These are phyloP conservation scores for Aphelinus certus DNA, from an alignment of 1,140 invertebrate species.

Conservation along the genomic window DNA sequence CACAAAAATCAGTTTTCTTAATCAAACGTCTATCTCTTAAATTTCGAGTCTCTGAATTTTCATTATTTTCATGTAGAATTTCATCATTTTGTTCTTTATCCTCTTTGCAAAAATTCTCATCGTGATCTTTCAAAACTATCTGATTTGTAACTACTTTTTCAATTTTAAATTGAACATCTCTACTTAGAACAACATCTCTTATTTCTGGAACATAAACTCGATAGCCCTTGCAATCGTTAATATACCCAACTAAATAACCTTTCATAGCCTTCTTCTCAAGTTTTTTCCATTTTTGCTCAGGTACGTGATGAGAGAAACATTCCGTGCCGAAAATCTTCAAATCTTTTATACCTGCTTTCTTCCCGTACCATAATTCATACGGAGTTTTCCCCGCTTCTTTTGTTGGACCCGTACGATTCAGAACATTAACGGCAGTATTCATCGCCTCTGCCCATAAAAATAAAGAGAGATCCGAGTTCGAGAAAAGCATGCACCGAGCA, in stretches of 20 bases:
- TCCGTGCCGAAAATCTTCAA: slow-evolving; percentile 28
- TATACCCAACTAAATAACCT: slow-evolving; percentile 34
- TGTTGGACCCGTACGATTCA: slow-evolving; percentile 5
- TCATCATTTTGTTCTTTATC: no score
- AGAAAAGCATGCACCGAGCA: slow-evolving; percentile 8
- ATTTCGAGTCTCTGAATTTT: not conserved
- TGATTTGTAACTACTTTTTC: not conserved
- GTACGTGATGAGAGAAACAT: slow-evolving; percentile 20
- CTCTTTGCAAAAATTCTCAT: no score
- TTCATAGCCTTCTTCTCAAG: slow-evolving; percentile 20
- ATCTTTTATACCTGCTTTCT: not conserved
- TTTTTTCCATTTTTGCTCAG: slow-evolving; percentile 22
- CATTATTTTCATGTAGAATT: no score
- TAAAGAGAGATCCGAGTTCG: not conserved
- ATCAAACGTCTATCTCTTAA: not conserved
- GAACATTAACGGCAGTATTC: slow-evolving; percentile 14
- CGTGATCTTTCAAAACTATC: no score
- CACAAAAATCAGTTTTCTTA: slow-evolving; percentile 7
- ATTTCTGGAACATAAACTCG: slow-evolving; percentile 34
- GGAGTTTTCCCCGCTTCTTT: slow-evolving; percentile 7
- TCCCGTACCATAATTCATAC: slow-evolving; percentile 16
- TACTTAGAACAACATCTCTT: slow-evolving; percentile 17
- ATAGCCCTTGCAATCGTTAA: slow-evolving; percentile 24
- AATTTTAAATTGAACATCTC: slow-evolving; percentile 28
- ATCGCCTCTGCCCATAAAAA: slow-evolving; percentile 31